Evolutionary conservation across 2,888 invertebrate species (phyloP).

Genomic region (Temnothorax unifasciatus): DNA sequence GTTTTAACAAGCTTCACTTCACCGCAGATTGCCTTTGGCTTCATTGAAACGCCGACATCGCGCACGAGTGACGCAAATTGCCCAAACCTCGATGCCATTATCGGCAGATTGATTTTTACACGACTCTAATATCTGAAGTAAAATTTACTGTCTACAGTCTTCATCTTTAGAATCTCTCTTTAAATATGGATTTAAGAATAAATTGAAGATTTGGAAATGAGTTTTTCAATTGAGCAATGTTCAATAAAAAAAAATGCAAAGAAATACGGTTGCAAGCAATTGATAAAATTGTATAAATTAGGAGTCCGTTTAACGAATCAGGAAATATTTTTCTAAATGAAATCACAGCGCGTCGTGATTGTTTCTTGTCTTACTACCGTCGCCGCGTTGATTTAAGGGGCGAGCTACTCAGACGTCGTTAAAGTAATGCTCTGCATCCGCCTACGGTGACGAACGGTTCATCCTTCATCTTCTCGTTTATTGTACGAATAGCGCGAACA

Average conservation of each 20-base stretch:
- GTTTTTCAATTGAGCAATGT: background rate
- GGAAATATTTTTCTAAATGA: background rate
- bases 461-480: constrained; percentile 49
- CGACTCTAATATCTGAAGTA: background rate
- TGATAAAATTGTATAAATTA: constrained; percentile 4
- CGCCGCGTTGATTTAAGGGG: constrained; percentile 43
- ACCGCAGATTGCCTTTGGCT: constrained; percentile 26
- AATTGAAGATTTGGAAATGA: background rate
- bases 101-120: background rate
- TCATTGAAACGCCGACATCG: constrained; percentile 10
- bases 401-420: constrained; percentile 51
- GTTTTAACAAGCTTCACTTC: constrained; percentile 40
- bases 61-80: constrained; percentile 10
- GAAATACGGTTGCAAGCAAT: background rate
- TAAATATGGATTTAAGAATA: background rate
- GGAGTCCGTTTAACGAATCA: background rate
- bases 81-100: constrained; percentile 6
- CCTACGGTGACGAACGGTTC: background rate
- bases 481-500: constrained; percentile 33
- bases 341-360: background rate
- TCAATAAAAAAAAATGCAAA: background rate
- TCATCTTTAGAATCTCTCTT: background rate
- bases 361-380: constrained; percentile 7
- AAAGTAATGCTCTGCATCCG: constrained; percentile 60
- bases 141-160: background rate